These are phyloP conservation scores for Xylophagus ater DNA, from an alignment of 2,888 invertebrate genomes.

Conservation along the genomic window DNA sequence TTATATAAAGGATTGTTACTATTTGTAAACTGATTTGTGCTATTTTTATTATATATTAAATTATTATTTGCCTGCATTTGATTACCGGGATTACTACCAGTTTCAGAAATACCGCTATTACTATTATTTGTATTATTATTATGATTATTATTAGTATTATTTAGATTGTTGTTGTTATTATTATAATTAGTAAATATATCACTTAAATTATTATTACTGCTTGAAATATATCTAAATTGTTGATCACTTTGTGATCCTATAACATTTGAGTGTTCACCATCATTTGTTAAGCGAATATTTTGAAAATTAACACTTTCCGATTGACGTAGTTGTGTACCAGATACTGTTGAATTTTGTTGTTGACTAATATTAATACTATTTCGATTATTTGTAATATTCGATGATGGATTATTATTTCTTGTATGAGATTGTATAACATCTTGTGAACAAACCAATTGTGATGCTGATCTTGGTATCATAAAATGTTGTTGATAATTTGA, in stretches of 20 bases:
- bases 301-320: constrained; percentile 30
- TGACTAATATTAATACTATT: constrained; percentile 10
- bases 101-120: constrained; percentile 12
- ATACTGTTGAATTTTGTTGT: constrained; percentile 2
- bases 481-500: constrained; percentile 32
- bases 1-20: constrained; percentile 26
- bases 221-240: constrained; percentile 34
- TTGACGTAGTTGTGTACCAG: constrained; percentile 22
- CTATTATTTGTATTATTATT: constrained; percentile 11
- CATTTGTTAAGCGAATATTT: constrained; percentile 14
- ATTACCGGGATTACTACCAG: constrained; percentile 6
- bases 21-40: constrained; percentile 26
- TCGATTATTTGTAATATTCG: constrained; percentile 13
- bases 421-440: constrained; percentile 8
- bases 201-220: constrained; percentile 35
- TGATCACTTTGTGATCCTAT: constrained; percentile 35
- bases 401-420: constrained; percentile 9
- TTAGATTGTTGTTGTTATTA: constrained; percentile 22
- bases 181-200: constrained; percentile 37
- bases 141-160: constrained; percentile 10
- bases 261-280: constrained; percentile 15
- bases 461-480: constrained; percentile 47
- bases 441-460: constrained; percentile 44
- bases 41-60: constrained; percentile 26
- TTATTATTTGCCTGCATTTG: constrained; percentile 19